Evolutionary conservation across 2,888 invertebrate genomes (phyloP), one percentile per base, ranked within the genome.

Genomic region (Ditula angustiorana): DNA sequence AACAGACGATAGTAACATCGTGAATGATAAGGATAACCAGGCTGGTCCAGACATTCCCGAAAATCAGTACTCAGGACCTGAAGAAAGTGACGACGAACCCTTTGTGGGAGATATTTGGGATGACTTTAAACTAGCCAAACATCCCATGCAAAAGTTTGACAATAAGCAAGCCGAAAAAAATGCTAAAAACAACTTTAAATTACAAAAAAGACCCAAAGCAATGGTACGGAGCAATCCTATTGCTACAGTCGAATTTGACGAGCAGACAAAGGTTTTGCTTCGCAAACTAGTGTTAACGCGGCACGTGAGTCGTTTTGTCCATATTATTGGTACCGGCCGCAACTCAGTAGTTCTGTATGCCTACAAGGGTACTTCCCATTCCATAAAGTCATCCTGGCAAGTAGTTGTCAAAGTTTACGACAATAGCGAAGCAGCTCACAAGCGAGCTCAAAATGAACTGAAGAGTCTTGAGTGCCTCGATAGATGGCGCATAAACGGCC

Each of bases 341-440:
- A 19, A 41, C 19, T 41, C 41, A 2, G 10, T 41, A 7, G 1
- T 41, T 16, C 2, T 41, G 8, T 41, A 10, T 13, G 41, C 19
- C 41, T 19, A 41, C 41, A 41, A 19, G 2, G 4, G 41, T 7
- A 41, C 19, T 19, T 16, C 8, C 19, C 19, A 2, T 7, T 41
- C 19, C 0, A 10, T 5, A 19, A 19, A 10, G 10, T 41, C 19
- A 8, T 19, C 41, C 10, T 41, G 41, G 41, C 19, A 41, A 19
- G 41, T 41, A 8, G 41, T 41, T 41, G 41, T 41, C 10, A 41
- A 41, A 41, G 41, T 41, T 19, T 41, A 41, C 16, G 19, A 41
- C 16, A 41, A 41, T 41, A 41, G 10, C 19, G 41, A 41, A 10
- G 41, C 41, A 10, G 7, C 41, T 41, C 19, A 13, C 41, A 16